Evolutionary conservation across 2,888 invertebrate genomes (phyloP).

Genomic region (Hylaea fasciaria): DNA sequence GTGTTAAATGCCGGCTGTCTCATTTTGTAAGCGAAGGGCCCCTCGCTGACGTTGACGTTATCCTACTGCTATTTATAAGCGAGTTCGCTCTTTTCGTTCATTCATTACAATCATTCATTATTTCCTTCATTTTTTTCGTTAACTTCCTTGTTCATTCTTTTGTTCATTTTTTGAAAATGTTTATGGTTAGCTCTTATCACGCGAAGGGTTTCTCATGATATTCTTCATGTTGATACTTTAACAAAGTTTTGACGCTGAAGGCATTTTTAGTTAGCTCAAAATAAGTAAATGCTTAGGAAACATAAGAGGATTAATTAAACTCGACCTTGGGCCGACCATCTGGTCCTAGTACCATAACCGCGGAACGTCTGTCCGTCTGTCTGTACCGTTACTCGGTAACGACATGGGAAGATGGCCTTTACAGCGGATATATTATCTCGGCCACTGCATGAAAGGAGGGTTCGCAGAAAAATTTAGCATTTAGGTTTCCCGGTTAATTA

Average conservation of each 20-base stretch:
- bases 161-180: too few species aligned
- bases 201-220: too few species aligned
- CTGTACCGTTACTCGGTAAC: conserved; percentile 20
- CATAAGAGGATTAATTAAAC: background rate
- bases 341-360: conserved; percentile 12
- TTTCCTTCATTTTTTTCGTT: too few species aligned
- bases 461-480: conserved; percentile 20
- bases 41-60: background rate
- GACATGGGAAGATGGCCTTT: conserved; percentile 67
- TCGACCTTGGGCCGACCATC: conserved; percentile 21
- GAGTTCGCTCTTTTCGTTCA: too few species aligned
- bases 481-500: background rate
- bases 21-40: conserved; percentile 14
- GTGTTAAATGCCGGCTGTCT: conserved; percentile 15
- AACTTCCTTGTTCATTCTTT: too few species aligned
- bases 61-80: too few species aligned
- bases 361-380: conserved; percentile 10
- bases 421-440: conserved; percentile 41
- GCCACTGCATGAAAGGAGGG: conserved; percentile 36
- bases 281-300: too few species aligned
- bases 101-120: too few species aligned
- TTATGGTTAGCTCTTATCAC: too few species aligned
- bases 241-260: too few species aligned
- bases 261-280: too few species aligned
- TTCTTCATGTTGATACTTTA: too few species aligned